Evolutionary conservation across 1,140 invertebrate genomes (phyloP), one percentile per base, ranked within the genome.

Genomic region (Leptinotarsa defecta): DNA sequence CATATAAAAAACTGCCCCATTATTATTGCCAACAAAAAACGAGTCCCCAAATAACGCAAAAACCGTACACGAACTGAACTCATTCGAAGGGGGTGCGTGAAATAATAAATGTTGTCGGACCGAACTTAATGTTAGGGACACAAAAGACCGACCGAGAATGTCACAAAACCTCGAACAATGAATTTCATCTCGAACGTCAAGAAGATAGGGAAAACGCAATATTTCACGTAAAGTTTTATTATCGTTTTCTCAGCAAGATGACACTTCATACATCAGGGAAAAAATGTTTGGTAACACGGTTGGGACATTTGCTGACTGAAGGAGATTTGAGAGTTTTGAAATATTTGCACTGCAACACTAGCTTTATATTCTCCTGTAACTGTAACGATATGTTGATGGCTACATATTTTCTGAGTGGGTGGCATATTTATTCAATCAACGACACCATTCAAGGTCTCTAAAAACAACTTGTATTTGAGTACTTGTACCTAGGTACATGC

Each of bases 91-190:
- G 34, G 6, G 13, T 19, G 15, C 52, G 13, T 17, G 52, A 57
- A 17, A 57, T 57, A 57, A 57, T 57, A 57, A 57, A 57, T 57
- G 15, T 57, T 57, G 52, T 57, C 17, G n/a, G 13, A 57, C 15
- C 34, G n/a, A 57, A 57, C 52, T 57, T 19, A 57, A 57, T 57
- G 52, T 15, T 57, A 57, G 52, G 52, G 52, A 57, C 52, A 57
- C 52, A 57, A 57, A 57, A 15, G 52, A 57, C 3, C 52, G 15
- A 57, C 52, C 52, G 52, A 17, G 13, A 57, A 57, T 57, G 52
- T 57, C 52, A 57, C 52, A 57, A 57, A 57, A 57, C 52, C 52
- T n/a, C 52, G n/a, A 57, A 57, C 52, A 57, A 57, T 57, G 52
- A n/a, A 57, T 57, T 57, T 57, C 52, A 57, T 57, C 52, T 57